A percentile compares a stretch with the other conserved stretches of the same genome.
phyloP scores from a whole-genome alignment of 2,113 vertebrate species.

The Campylomormyrus tamandua region DNA sequence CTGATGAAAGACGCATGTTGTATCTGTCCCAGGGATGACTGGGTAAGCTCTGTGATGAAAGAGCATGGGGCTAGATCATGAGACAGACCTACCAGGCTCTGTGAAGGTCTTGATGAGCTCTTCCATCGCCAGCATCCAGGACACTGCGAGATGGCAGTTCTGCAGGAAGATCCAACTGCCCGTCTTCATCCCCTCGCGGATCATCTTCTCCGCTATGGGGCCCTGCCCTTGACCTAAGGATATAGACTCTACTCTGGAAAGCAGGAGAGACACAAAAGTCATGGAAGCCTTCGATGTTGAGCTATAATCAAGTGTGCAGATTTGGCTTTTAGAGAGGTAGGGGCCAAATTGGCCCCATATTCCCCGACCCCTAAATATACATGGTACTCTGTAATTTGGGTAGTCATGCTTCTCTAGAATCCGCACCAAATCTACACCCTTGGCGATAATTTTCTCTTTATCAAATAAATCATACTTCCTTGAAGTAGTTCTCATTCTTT shows the following conservation, averaged over 20 bases:
- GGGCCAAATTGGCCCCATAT: neutral
- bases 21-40: neutral
- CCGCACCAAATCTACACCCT: neutral
- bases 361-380: neutral
- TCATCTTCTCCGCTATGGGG: conserved; percentile 73
- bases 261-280: neutral
- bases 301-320: neutral
- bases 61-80: neutral
- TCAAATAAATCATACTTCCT: neutral
- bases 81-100: conserved; percentile 55
- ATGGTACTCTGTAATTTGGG: neutral
- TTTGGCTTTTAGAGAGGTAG: neutral
- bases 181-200: conserved; percentile 58
- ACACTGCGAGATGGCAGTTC: conserved; percentile 73
- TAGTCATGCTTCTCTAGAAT: neutral
- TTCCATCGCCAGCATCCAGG: conserved; percentile 76
- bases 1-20: neutral
- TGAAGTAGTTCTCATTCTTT: neutral
- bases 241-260: conserved; percentile 66
- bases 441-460: neutral
- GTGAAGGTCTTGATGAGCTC: conserved; percentile 75
- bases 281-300: neutral
- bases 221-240: conserved; percentile 78
- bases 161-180: conserved; percentile 76
- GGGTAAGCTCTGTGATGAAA: neutral